Base-by-base conservation (phyloP, 2,797 vertebrate genomes). In the Chrysocyon brachyurus region DNA sequence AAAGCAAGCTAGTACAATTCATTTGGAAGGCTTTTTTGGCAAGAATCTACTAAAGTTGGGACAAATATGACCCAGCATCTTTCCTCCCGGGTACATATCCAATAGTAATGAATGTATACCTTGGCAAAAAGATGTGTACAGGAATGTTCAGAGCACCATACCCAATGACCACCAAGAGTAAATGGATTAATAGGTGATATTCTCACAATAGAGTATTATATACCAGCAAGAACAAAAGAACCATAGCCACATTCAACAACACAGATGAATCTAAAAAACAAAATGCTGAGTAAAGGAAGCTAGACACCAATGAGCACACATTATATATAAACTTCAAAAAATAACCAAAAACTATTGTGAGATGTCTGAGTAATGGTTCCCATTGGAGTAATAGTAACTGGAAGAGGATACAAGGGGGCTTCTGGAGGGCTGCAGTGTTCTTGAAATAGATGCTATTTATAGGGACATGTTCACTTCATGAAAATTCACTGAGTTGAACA, bases 1-100 rank as follows among this genome's bases (percentile, higher is more conserved):
- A 92, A 64, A 95, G 63, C 22, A 81, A 63, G 10, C n/a, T 61
- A 84, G 6, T 87, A 24, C 9, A 90, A 72, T 84, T 91, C 77
- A 40, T 95, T 73, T 92, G n/a, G 54, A 95, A 77, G 70, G 26
- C 1, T 75, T 90, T 90, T 95, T 77, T 31, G 22, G 40, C 12
- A 46, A 46, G 12, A 73, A 26, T 88, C 26, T 82, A 54, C n/a
- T 31, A 86, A 81, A 68, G 26, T 66, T 21, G 72, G 28, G 11
- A 26, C 5, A 75, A 72, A 84, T 79, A 31, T 12, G 6, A 63
- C 17, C 19, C n/a, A 82, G 82, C 19, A 63, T 61, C n/a, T 33
- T 7, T 61, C 54, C 15, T 89, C 36, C 57, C 90, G 9, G 4
- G 22, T 63, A 33, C 31, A 36, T 59, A 61, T 16, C 8, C 22